Conservation (phyloP, 2,888 invertebrate genomes). For the Pseudococcus longispinus region DNA sequence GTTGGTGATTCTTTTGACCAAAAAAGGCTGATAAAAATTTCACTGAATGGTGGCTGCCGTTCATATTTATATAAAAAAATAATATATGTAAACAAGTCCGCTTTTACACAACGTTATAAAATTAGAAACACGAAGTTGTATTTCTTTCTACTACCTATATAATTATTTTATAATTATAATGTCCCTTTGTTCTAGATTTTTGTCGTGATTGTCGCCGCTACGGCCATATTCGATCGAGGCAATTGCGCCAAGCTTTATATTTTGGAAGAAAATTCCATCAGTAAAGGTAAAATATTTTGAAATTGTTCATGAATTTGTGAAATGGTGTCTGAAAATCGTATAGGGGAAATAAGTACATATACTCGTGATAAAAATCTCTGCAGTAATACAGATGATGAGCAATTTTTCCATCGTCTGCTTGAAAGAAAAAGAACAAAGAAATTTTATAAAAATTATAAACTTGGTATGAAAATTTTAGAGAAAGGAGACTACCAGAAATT, state of each 20-base stretch:
- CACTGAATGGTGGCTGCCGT: background rate
- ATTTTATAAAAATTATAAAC: too few species aligned
- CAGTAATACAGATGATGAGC: background rate
- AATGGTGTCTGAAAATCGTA: background rate
- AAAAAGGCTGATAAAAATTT: constrained; percentile 35
- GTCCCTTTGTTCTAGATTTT: constrained; percentile 35
- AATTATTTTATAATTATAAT: constrained; percentile 4
- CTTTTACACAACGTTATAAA: background rate
- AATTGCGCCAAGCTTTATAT: constrained; percentile 33
- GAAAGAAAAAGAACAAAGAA: background rate
- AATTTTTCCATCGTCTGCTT: background rate
- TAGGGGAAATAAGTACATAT: background rate
- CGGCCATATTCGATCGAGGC: constrained; percentile 3
- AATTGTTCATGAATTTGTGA: background rate
- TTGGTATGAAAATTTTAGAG: too few species aligned
- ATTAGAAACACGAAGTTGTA: constrained; percentile 10
- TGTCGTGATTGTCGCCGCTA: constrained; percentile 27
- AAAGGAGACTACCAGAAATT: too few species aligned
- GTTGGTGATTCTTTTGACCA: constrained; percentile 17
- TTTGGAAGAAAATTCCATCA: constrained; percentile 26
- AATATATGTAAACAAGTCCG: constrained; percentile 20
- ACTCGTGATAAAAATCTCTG: background rate
- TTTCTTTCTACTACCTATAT: background rate
- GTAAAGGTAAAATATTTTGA: background rate
- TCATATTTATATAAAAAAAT: background rate